Base-by-base conservation (phyloP, 2,797 vertebrate genomes). In the Hyperoplus lanceolatus region DNA sequence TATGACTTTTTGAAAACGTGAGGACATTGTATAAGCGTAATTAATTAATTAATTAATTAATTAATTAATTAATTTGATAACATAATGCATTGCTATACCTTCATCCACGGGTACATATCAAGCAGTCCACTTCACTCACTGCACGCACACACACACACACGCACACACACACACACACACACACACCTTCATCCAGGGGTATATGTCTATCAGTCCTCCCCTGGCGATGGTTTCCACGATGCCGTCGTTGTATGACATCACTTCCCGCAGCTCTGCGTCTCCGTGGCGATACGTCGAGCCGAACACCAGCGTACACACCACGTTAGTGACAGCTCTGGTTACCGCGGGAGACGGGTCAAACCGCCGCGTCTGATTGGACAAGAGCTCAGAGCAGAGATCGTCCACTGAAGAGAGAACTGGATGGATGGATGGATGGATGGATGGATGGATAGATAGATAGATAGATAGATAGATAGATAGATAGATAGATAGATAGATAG, bases 41-140 rank as follows among this genome's bases (percentile, higher is more conserved):
- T 29, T 29, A n/a, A n/a, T n/a, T n/a, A n/a, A n/a, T n/a, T n/a
- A n/a, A n/a, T n/a, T n/a, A n/a, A n/a, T n/a, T n/a, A n/a, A n/a
- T n/a, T n/a, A n/a, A n/a, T n/a, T n/a, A n/a, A n/a, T n/a, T n/a
- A n/a, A n/a, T 29, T 29, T 29, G 21, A 29, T 29, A 29, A 29
- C 21, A 29, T 29, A 29, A 29, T 29, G 21, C 21, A 2, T 29
- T 29, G 21, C 21, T 29, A 29, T 61, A 96, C 95, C 93, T 92
- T 89, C 65, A 96, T 77, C 93, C 95, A 96, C 73, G 95, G 94
- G 79, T 90, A 96, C 21, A 96, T 86, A 89, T 96, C 96, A 72
- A 96, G 90, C 59, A 96, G 92, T 6, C 84, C 93, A 29, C 21
- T 29, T 29, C 21, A 29, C 21, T 29, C 21, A 29, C n/a, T 29